Conservation (phyloP, 1,140 invertebrate genomes). For the Aphaenogaster floridana region DNA sequence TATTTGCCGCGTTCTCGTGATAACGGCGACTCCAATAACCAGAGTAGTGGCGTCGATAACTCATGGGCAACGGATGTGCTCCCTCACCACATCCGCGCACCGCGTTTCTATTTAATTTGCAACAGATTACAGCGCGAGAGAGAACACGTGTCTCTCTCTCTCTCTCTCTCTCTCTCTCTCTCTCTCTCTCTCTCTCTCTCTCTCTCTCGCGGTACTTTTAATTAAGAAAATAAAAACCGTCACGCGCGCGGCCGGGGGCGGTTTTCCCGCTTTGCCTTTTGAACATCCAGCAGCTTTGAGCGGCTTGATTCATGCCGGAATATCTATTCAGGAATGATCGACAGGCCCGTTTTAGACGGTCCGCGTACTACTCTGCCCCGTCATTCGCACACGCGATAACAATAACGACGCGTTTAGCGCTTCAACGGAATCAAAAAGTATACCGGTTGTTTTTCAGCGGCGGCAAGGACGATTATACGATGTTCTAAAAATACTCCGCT, state of each 20-base stretch:
- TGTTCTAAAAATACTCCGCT: background rate
- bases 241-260: background rate
- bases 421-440: slow-evolving; percentile 28
- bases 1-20: slow-evolving; percentile 26
- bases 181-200: background rate
- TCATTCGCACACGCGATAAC: slow-evolving; percentile 42
- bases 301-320: slow-evolving; percentile 1
- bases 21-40: slow-evolving; percentile 29
- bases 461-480: background rate
- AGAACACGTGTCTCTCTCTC: background rate
- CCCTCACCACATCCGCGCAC: background rate
- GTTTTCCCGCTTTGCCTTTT: slow-evolving; percentile 25
- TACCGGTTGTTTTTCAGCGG: slow-evolving; percentile 24
- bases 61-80: background rate
- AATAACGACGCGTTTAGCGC: slow-evolving; percentile 41
- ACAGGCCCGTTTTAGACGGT: slow-evolving; percentile 16
- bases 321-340: slow-evolving; percentile 9
- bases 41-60: slow-evolving; percentile 29
- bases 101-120: slow-evolving; percentile 41
- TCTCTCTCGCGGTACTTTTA: background rate
- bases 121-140: slow-evolving; percentile 22
- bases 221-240: slow-evolving; percentile 46
- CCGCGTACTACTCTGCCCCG: background rate
- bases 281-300: background rate
- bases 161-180: too few species aligned